Conservation (phyloP, 2,888 invertebrate genomes). For the Epistrophe eligans region DNA sequence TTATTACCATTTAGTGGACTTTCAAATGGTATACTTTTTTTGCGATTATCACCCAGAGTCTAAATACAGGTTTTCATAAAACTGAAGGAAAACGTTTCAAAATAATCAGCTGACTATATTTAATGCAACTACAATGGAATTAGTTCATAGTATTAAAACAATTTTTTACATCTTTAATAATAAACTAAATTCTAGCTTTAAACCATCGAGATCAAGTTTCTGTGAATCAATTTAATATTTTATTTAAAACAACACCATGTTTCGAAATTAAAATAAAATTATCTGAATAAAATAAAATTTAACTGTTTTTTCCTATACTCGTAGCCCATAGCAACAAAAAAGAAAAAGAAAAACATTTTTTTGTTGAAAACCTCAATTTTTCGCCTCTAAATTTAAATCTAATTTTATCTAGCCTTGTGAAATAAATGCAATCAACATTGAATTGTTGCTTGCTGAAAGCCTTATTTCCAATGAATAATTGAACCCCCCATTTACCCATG, state of each 20-base stretch:
- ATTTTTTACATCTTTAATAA: too few species aligned
- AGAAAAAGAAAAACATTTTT: background rate
- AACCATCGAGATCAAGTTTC: too few species aligned
- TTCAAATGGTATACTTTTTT: too few species aligned
- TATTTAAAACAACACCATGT: background rate
- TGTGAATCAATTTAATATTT: too few species aligned
- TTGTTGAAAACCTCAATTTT: slow-evolving; percentile 12
- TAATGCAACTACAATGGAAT: too few species aligned
- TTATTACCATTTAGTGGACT: too few species aligned
- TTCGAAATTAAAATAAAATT: background rate
- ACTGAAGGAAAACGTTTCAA: too few species aligned
- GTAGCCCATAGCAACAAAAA: background rate
- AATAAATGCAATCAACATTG: slow-evolving; percentile 53
- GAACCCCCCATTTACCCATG: slow-evolving; percentile 1
- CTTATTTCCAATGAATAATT: slow-evolving; percentile 19
- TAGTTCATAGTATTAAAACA: too few species aligned
- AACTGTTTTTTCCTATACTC: background rate
- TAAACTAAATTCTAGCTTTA: too few species aligned
- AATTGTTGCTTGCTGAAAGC: slow-evolving; percentile 38
- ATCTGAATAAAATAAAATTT: background rate
- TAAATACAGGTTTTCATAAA: too few species aligned
- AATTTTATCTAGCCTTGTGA: slow-evolving; percentile 11
- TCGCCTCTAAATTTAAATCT: slow-evolving; percentile 26
- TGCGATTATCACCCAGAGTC: too few species aligned
- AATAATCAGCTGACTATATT: too few species aligned